Percentiles rank a stretch among this genome's conserved stretches.
Evolutionary conservation across 2,113 vertebrate species (phyloP).

Genomic region (Caranx melampygus): DNA sequence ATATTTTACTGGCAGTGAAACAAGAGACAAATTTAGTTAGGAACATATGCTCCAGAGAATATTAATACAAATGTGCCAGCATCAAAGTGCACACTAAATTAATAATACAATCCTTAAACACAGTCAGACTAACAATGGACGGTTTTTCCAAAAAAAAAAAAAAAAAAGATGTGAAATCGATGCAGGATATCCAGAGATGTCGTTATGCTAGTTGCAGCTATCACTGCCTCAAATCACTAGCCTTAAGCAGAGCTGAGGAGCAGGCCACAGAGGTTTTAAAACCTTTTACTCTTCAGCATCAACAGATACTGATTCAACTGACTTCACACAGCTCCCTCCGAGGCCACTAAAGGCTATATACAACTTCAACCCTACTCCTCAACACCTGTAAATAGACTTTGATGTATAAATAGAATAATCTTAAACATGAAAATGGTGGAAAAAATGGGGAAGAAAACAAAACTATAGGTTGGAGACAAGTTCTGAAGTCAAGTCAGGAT

Average conservation of each 20-base stretch:
- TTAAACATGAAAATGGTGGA: neutral
- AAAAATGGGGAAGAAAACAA: neutral
- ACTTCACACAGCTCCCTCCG: neutral
- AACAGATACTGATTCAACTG: neutral
- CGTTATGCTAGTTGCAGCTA: neutral
- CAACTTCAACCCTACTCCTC: neutral
- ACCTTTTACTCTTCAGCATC: neutral
- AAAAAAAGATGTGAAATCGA: neutral
- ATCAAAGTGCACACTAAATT: neutral
- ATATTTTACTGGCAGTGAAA: neutral
- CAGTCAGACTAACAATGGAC: no score
- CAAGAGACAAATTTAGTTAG: neutral
- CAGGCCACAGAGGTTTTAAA: neutral
- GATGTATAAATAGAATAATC: neutral
- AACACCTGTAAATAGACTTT: neutral
- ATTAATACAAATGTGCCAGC: neutral
- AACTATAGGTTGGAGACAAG: neutral
- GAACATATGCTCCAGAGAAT: neutral
- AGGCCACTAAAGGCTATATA: neutral
- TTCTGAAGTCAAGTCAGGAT: no score
- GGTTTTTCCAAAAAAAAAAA: no score
- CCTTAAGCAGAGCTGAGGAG: neutral
- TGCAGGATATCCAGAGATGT: neutral
- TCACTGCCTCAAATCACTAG: neutral
- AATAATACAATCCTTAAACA: neutral